Percentiles rank a stretch among this genome's conserved stretches.
Evolutionary conservation across 2,113 vertebrate species (phyloP).

Genomic region (Australoheros scitulus): DNA sequence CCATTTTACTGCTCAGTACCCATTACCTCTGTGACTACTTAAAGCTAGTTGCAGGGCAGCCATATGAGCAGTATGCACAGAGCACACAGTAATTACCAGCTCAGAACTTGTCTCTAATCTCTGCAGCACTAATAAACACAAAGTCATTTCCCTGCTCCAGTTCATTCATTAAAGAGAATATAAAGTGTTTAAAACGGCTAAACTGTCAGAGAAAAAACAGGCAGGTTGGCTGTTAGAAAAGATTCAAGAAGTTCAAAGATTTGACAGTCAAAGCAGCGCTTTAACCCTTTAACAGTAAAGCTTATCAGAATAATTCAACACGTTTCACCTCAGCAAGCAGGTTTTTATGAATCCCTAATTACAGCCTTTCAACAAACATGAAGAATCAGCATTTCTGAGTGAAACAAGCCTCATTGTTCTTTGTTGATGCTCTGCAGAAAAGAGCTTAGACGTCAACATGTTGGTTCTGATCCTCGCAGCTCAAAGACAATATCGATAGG

Average conservation of each 20-base stretch:
- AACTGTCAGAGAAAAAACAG: neutral
- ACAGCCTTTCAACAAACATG: conserved; percentile 11
- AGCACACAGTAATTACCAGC: neutral
- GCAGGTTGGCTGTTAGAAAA: neutral
- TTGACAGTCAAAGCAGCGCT: neutral
- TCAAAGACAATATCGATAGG: conserved; percentile 34
- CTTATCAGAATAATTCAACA: neutral
- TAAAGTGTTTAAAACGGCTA: neutral
- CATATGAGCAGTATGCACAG: neutral
- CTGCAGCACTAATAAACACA: too few species aligned
- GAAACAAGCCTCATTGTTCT: conserved; percentile 56
- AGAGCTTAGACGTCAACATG: conserved; percentile 45
- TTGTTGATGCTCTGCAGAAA: conserved; percentile 26
- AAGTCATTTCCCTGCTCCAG: neutral
- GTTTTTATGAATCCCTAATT: conserved; percentile 9
- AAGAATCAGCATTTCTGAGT: conserved; percentile 18
- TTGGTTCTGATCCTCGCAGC: conserved; percentile 61
- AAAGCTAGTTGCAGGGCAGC: neutral
- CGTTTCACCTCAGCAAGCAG: conserved; percentile 1
- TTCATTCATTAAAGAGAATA: neutral
- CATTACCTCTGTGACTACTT: neutral
- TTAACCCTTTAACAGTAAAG: neutral
- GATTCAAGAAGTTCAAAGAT: neutral
- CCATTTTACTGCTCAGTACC: neutral
- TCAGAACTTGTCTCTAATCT: neutral